Evolutionary conservation across 2,113 vertebrate genomes (phyloP), one percentile per base, ranked within the genome.

Genomic region (Macrotis lagotis): DNA sequence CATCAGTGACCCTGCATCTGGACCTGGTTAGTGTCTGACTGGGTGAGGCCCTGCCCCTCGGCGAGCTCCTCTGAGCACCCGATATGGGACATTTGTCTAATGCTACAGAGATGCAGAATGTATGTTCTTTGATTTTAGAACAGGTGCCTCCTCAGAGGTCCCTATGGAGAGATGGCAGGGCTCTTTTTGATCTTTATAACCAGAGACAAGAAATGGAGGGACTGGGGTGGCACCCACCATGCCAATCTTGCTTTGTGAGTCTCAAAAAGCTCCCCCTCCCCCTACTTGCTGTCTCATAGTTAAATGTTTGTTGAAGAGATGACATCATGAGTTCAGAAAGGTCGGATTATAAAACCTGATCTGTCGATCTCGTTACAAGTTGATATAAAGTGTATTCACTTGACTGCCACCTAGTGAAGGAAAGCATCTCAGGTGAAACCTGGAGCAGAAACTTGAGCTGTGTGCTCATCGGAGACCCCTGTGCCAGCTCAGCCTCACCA

Each of bases 241-340:
- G 37, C 83, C 90, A 0, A 7, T 24, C 89, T 50, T 26, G 47
- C 48, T 89, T 48, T 48, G 88, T 83, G 66, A 31, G 24, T n/a
- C 50, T 59, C 51, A 1, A 53, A 25, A 83, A 26, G 11, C 48
- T 48, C 25, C 31, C 59, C n/a, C 26, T 93, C 25, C 53, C n/a
- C 88, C 48, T 25, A 2, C 19, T 50, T 59, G 47, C 1, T 74
- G 93, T 92, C 14, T 92, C 95, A 83, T 95, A 96, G 93, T 94
- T 90, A 51, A 95, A 74, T 51, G 89, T 26, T 51, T 25, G 51
- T 49, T 95, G 96, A 92, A 91, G 96, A 91, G 88, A 74, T 98
- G 98, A 98, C 97, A 93, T 98, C 98, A 96, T 49, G 96, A 96
- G 90, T 95, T 96, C 94, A 96, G 93, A 83, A 93, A 91, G 97